Conservation (phyloP, 1,140 invertebrate species). For the Drosophila busckii region DNA sequence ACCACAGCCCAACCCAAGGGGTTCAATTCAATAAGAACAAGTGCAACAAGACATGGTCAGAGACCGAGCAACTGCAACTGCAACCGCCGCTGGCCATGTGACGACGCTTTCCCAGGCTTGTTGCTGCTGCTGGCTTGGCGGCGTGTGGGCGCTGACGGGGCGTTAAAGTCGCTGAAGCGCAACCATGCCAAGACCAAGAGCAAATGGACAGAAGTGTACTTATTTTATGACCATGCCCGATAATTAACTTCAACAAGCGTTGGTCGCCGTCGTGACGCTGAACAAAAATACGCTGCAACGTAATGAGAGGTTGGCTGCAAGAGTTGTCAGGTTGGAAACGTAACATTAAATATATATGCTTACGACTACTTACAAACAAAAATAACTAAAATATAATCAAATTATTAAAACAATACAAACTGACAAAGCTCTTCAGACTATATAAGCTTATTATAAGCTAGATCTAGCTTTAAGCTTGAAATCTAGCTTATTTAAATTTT, state of each 20-base stretch:
- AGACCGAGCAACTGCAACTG: slow-evolving; percentile 5
- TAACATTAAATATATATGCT: too few relatives aligned
- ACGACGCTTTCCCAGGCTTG: slow-evolving; percentile 48
- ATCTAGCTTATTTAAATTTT: too few relatives aligned
- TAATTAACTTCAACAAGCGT: slow-evolving; percentile 28
- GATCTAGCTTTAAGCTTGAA: too few relatives aligned
- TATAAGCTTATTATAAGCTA: too few relatives aligned
- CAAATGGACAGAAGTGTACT: slow-evolving; percentile 8
- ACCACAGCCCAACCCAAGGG: slow-evolving; percentile 40
- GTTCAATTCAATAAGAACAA: slow-evolving; percentile 38
- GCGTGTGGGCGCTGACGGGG: slow-evolving; percentile 50
- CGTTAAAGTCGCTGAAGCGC: slow-evolving; percentile 47
- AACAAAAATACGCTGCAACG: slow-evolving; percentile 5
- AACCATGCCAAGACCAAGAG: slow-evolving; percentile 52
- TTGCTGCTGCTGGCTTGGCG: too few relatives aligned
- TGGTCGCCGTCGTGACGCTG: slow-evolving; percentile 2
- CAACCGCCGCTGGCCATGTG: not conserved
- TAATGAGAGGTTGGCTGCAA: too few relatives aligned
- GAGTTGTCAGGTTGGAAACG: too few relatives aligned
- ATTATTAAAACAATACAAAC: too few relatives aligned
- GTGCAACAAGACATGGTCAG: slow-evolving; percentile 44
- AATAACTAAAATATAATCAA: too few relatives aligned
- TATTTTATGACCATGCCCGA: slow-evolving; percentile 5
- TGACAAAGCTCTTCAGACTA: too few relatives aligned
- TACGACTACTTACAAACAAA: too few relatives aligned